Conservation (phyloP, 2,113 vertebrate genomes). For the Trematocara stigmaticum region DNA sequence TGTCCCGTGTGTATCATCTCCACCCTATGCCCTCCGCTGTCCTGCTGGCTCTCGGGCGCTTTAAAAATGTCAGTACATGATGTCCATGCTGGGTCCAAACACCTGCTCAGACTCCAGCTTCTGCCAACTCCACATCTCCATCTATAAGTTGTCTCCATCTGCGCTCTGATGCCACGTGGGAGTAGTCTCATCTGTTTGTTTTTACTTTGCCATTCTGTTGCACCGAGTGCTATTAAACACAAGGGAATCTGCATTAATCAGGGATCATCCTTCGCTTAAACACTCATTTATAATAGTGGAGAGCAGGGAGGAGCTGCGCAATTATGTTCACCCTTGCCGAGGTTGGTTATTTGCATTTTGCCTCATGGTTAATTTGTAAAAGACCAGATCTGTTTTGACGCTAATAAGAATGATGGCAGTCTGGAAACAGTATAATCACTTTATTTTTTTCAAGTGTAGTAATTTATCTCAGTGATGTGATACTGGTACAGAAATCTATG, state of each 20-base stretch:
- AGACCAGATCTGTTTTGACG: not conserved
- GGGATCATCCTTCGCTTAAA: conserved; percentile 46
- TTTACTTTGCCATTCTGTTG: conserved; percentile 54
- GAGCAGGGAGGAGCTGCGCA: conserved; percentile 23
- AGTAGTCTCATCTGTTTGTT: conserved; percentile 67
- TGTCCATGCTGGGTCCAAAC: conserved; percentile 58
- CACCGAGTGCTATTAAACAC: conserved; percentile 57
- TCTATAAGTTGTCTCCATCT: conserved; percentile 65
- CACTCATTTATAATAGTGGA: conserved; percentile 1
- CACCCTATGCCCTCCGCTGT: conserved; percentile 14
- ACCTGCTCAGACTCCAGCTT: conserved; percentile 49
- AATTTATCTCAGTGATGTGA: not conserved
- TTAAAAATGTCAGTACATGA: conserved; percentile 36
- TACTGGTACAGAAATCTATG: not conserved
- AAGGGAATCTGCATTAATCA: conserved; percentile 52
- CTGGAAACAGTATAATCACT: not conserved
- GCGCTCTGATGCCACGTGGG: conserved; percentile 45
- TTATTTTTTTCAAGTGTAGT: not conserved
- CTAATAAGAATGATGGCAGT: not conserved
- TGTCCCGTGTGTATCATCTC: conserved; percentile 23
- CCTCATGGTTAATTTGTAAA: conserved; percentile 10
- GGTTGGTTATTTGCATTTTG: conserved; percentile 40
- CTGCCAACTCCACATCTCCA: conserved; percentile 53
- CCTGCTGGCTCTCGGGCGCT: conserved; percentile 13
- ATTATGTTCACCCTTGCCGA: conserved; percentile 25